A percentile compares a stretch with the other conserved stretches of the same genome.
These are phyloP conservation scores for Natator depressus DNA, from an alignment of 2,113 vertebrate species.

Conservation along the genomic window DNA sequence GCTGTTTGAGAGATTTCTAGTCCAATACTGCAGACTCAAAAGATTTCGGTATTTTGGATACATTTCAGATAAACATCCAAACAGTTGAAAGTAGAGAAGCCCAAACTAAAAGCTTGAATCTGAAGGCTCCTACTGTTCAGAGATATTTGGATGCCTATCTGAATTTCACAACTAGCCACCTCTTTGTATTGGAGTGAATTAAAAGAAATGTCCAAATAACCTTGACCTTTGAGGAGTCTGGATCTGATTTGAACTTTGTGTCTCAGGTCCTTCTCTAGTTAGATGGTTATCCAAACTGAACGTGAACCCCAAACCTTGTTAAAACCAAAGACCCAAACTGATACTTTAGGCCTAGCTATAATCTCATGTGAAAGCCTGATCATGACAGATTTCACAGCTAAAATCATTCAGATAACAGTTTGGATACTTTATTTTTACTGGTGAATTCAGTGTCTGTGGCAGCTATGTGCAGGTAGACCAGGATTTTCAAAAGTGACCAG, in stretches of 20 bases:
- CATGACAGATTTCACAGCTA: not conserved
- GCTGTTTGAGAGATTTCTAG: not conserved
- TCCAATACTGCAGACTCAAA: not conserved
- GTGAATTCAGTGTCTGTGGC: not conserved
- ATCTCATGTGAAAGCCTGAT: not conserved
- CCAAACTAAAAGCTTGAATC: not conserved
- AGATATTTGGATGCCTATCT: not conserved
- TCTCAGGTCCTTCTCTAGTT: accelerated
- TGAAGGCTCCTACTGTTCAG: accelerated
- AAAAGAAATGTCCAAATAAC: not conserved
- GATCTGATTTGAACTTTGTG: not conserved
- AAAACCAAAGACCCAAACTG: not conserved
- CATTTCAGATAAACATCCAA: constrained; percentile 34
- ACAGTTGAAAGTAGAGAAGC: constrained; percentile 39
- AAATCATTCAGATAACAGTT: not conserved
- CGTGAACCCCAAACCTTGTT: not conserved
- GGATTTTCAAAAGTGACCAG: not conserved
- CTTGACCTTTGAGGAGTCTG: not conserved
- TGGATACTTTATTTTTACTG: not conserved
- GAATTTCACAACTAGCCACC: not conserved
- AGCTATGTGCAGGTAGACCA: not conserved
- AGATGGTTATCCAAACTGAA: not conserved
- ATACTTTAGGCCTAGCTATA: not conserved
- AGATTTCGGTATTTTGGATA: not conserved
- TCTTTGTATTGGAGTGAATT: not conserved